Evolutionary conservation across 2,113 vertebrate genomes (phyloP), one percentile per base, ranked within the genome.

Genomic region (Leucosticte australis): DNA sequence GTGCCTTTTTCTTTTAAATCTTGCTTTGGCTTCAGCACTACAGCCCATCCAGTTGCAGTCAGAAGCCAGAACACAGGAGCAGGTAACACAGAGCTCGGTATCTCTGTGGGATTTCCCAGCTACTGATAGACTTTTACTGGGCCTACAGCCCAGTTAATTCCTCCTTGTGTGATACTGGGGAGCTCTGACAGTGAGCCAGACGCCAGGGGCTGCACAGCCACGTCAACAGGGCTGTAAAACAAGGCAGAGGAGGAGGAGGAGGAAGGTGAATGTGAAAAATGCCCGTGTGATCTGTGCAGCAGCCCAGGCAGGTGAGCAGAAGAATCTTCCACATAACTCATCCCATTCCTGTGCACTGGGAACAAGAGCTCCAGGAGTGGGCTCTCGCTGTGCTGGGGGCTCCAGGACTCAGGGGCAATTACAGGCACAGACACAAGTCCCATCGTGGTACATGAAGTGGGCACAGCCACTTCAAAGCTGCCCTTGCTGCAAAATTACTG

Each of bases 301-400:
- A 74, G 84, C 37, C 26, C 35, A 60, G 87, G 53, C 35, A 46
- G 3, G 10, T 0, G 3, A 80, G 69, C 59, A 42, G 37, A 83
- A 52, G 7, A n/a, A 57, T 6, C n/a, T 69, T 21, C 12, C 0
- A 0, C 20, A 15, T 6, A 53, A 47, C 50, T 35, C 0, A 0
- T 46, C 33, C 73, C 82, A 15, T 28, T 44, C 20, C 11, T 9
- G 64, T 11, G 76, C 46, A 52, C 1, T 0, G 0, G 68, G 41
- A 89, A 26, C 31, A 49, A 6, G 55, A 37, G 14, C 10, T 44
- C 50, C 27, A 52, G 35, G 67, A 74, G 63, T 0, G 27, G 37
- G 22, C 7, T 75, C 65, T 59, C 30, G 30, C 33, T 19, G 6
- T n/a, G 35, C 85, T 50, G 35, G 37, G 55, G 28, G 60, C 79